phyloP scores from a whole-genome alignment of 2,113 vertebrate genomes.

The Anthoscopus minutus region DNA sequence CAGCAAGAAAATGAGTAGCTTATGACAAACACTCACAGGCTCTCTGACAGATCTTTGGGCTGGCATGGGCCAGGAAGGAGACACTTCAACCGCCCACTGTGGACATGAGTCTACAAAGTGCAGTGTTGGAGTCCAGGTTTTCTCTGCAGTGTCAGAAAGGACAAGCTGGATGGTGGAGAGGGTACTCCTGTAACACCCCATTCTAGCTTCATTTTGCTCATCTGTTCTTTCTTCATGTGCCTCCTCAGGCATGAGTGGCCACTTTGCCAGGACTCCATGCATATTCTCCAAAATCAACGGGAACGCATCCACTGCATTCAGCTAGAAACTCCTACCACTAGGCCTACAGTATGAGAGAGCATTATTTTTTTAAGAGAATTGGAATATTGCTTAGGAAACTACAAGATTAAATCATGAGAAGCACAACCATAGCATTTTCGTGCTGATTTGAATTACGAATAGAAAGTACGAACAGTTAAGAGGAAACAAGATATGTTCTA shows the following conservation, averaged over 20 bases:
- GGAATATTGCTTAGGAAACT: conserved; percentile 37
- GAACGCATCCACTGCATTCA: accelerated
- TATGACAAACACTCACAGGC: neutral
- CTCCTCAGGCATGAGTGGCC: neutral
- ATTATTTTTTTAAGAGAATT: neutral
- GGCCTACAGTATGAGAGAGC: neutral
- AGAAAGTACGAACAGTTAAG: conserved; percentile 54
- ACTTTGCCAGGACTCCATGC: neutral
- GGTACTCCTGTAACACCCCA: neutral
- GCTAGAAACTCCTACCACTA: neutral
- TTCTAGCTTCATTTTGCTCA: neutral
- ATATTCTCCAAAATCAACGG: neutral
- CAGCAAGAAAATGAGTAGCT: neutral
- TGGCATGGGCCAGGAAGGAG: neutral
- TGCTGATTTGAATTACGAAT: conserved; percentile 61
- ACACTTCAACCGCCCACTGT: neutral
- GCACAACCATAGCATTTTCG: conserved; percentile 41
- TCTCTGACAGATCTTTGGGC: neutral
- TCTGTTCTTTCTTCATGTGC: neutral
- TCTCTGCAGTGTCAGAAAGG: neutral
- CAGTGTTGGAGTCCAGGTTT: neutral
- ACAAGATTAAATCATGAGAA: conserved; percentile 32
- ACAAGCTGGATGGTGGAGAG: neutral
- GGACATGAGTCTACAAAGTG: neutral
- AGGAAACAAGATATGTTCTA: conserved; percentile 67